phyloP scores from a whole-genome alignment of 1,140 invertebrate genomes.

The Araneus ventricosus region DNA sequence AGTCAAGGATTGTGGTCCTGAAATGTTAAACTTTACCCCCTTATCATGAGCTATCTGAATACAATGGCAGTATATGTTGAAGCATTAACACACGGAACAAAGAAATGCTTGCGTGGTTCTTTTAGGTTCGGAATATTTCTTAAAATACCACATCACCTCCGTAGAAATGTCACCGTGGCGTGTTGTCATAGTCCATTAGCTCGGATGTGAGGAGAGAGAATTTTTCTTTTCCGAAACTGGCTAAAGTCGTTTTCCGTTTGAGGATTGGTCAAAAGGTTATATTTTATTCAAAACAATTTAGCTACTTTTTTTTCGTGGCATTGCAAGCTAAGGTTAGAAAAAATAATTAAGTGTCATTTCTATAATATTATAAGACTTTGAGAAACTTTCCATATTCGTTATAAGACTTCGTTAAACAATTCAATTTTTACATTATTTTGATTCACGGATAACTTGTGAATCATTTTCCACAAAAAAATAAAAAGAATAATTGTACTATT shows the following conservation, averaged over 20 bases:
- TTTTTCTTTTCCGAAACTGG: background rate
- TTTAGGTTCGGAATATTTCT: slow-evolving; percentile 11
- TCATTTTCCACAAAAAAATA: too few species aligned
- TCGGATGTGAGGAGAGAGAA: background rate
- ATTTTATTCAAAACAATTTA: background rate
- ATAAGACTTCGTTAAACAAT: too few species aligned
- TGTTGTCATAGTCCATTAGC: slow-evolving; percentile 11
- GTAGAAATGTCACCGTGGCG: slow-evolving; percentile 21
- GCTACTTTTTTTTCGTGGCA: too few species aligned
- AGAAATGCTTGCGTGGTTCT: slow-evolving; percentile 14
- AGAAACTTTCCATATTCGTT: too few species aligned
- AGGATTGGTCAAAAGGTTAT: background rate
- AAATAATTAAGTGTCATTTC: too few species aligned
- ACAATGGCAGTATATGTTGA: slow-evolving; percentile 6
- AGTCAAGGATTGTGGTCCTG: slow-evolving; percentile 2
- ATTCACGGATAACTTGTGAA: too few species aligned
- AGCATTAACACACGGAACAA: background rate
- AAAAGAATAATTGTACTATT: too few species aligned
- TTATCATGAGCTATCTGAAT: slow-evolving; percentile 3
- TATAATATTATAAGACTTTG: too few species aligned
- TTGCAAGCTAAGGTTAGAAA: too few species aligned
- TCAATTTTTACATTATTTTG: too few species aligned
- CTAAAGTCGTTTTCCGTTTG: background rate
- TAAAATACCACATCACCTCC: slow-evolving; percentile 9
- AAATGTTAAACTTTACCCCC: slow-evolving; percentile 28